A percentile compares a stretch with the other conserved stretches of the same genome.
Evolutionary conservation across 2,113 vertebrate species (phyloP).

Genomic region (Melierax canorus): DNA sequence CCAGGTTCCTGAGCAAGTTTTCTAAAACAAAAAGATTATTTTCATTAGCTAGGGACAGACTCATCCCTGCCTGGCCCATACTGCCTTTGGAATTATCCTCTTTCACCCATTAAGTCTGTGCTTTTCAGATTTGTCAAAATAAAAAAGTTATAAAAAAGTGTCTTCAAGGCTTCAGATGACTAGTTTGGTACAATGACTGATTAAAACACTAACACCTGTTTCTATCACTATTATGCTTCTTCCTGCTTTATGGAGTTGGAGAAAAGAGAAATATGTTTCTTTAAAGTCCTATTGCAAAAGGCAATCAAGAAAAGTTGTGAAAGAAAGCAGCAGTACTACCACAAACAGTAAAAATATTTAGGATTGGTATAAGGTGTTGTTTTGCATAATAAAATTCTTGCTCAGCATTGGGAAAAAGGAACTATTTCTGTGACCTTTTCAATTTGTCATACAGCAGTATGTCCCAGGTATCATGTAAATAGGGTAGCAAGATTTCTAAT

Average conservation of each 20-base stretch:
- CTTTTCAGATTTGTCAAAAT: neutral
- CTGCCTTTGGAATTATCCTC: neutral
- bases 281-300: neutral
- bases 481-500: neutral
- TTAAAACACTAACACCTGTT: neutral
- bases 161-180: neutral
- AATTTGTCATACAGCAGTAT: neutral
- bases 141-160: neutral
- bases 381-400: neutral
- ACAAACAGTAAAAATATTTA: neutral
- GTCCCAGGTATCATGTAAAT: neutral
- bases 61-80: neutral
- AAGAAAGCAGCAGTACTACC: neutral
- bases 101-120: neutral
- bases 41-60: neutral
- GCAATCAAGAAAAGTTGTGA: neutral
- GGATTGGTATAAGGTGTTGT: neutral
- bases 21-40: neutral
- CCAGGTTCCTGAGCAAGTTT: neutral
- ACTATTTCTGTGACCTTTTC: neutral
- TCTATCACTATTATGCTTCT: neutral
- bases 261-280: neutral
- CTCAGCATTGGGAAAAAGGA: neutral
- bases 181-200: neutral
- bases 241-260: neutral